phyloP scores from a whole-genome alignment of 1,140 invertebrate genomes.

The Calliopsis andreniformis region DNA sequence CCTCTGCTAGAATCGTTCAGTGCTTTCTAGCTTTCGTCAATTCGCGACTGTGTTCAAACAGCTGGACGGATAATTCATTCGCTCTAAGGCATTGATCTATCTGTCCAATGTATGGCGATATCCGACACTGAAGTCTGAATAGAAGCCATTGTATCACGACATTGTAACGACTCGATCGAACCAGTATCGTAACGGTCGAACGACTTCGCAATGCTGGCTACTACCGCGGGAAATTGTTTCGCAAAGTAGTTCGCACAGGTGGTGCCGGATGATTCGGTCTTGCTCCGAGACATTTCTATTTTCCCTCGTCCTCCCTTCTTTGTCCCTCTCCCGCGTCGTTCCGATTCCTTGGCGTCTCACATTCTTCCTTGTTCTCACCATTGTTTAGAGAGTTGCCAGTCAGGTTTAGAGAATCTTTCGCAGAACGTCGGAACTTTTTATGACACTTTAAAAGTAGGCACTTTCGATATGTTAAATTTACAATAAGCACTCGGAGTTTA shows the following conservation, averaged over 20 bases:
- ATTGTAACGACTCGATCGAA: conserved; percentile 62
- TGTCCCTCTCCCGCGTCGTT: background rate
- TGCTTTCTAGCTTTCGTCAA: background rate
- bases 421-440: too few species aligned
- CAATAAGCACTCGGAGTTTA: too few species aligned
- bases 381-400: conserved; percentile 59
- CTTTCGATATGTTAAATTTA: too few species aligned
- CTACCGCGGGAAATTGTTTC: conserved; percentile 63
- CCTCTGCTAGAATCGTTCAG: too few species aligned
- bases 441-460: too few species aligned
- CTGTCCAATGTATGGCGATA: conserved; percentile 49
- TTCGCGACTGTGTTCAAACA: conserved; percentile 16
- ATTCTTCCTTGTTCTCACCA: conserved; percentile 59
- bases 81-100: conserved; percentile 29
- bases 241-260: conserved; percentile 68
- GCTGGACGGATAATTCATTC: conserved; percentile 37
- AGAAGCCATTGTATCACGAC: conserved; percentile 61
- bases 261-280: conserved; percentile 63
- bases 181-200: conserved; percentile 67
- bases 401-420: conserved; percentile 53
- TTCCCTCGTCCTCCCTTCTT: conserved; percentile 10
- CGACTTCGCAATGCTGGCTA: conserved; percentile 43
- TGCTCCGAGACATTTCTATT: conserved; percentile 57
- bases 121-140: conserved; percentile 59
- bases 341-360: conserved; percentile 6